Conservation (phyloP, 1,140 invertebrate genomes). For the Lepidurus apus region DNA sequence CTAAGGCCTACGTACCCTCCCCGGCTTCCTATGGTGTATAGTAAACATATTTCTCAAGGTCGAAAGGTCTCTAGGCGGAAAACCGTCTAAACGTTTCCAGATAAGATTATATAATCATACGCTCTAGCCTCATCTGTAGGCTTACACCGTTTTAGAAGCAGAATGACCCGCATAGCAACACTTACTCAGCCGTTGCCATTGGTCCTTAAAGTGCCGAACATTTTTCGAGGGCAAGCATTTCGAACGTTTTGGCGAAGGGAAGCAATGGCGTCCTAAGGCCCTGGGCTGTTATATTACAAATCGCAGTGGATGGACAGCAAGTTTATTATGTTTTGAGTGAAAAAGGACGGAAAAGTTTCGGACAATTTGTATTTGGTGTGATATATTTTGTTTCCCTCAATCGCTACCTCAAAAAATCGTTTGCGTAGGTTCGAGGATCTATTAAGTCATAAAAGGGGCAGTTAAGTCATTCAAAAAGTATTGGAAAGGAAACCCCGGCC, state of each 20-base stretch:
- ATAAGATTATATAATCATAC: slow-evolving; percentile 11
- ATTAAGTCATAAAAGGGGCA: neutral
- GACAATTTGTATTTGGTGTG: neutral
- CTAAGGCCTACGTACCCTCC: too few species aligned
- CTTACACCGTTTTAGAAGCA: neutral
- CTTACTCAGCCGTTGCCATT: neutral
- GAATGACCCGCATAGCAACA: slow-evolving; percentile 4
- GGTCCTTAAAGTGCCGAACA: neutral
- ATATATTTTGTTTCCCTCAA: neutral
- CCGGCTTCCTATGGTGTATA: too few species aligned
- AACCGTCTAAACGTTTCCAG: neutral
- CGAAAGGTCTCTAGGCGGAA: neutral
- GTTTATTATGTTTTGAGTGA: neutral
- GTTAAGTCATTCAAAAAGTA: neutral
- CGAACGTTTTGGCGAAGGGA: neutral
- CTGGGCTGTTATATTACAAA: neutral
- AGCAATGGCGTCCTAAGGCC: neutral
- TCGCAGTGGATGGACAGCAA: neutral
- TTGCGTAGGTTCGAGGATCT: neutral
- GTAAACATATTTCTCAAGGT: neutral
- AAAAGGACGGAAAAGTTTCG: neutral
- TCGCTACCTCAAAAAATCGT: neutral
- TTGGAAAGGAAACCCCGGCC: neutral
- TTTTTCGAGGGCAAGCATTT: neutral
- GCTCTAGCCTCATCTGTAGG: neutral